Base-by-base conservation (phyloP, 2,888 invertebrate genomes). In the Sturmia bella region DNA sequence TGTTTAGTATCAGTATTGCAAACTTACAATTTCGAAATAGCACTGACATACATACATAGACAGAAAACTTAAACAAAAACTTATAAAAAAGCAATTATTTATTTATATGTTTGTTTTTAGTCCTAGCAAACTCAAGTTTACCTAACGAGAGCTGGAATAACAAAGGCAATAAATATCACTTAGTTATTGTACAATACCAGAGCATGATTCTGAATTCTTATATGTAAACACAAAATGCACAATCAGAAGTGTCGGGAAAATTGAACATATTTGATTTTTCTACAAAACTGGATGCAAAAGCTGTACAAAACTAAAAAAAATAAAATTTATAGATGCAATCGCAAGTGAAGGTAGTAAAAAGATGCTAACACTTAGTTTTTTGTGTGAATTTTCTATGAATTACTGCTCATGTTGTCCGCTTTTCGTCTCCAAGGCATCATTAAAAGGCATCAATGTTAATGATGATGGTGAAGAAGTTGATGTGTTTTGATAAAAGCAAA, bases 391-490 rank as follows among this genome's bases (percentile, higher is more conserved):
- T 50, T 3, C 69, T 56, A 45, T 57, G 32, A 45, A 43, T 54
- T 64, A 57, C 39, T 39, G 63, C 11, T 61, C 41, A 52, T 73
- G 45, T 50, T 63, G 63, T 45, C 45, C 74, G 57, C 32, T 72
- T 72, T 41, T 61, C 61, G 54, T 50, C 82, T 56, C 27, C 59
- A 69, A 74, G 82, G 70, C 78, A 82, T 75, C 78, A 82, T 82
- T 82, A 78, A 66, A 61, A 70, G 66, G 48, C 70, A 74, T 82
- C 74, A 70, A 75, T 75, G 70, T 70, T 82, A 75, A 82, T 82
- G 74, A 78, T 78, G 70, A 77, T 77, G 73, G 56, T 32, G 56
- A 73, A 54, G 73, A 63, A 54, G 43, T 27, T 70, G 52, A 68
- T 61, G 59, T 64, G 37, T 37, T 41, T 43, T 56, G 17, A 69